Base-by-base conservation (phyloP, 2,113 vertebrate species). In the Leptocoma aspasia region DNA sequence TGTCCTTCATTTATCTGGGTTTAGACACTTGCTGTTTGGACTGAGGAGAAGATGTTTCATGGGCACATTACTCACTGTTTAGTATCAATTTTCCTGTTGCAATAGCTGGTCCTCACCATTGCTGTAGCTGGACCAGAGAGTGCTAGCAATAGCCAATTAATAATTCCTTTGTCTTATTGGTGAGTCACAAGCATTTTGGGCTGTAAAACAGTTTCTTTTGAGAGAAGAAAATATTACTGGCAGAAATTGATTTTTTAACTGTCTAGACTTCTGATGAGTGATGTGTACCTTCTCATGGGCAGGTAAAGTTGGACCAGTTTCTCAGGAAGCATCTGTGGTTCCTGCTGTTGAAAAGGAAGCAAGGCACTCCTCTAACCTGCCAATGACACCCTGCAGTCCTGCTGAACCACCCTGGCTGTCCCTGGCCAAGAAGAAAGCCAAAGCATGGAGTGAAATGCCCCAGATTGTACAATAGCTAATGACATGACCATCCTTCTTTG, bases 391-490 rank as follows among this genome's bases (percentile, higher is more conserved):
- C 5, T 77, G 97, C 88, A 82, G 97, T 66, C 95, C 98, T 28
- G 97, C 96, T 6, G 99, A 99, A 92, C 99, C 99, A 1, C 98
- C 98, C 8, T 99, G 99, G 99, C 98, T 99, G 89, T 99, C 98
- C 5, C 82, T 99, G 96, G 99, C 99, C 93, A 99, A 99, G 98
- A 99, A 99, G 97, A 99, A 99, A 96, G 98, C 99, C 95, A 98
- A 99, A 97, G 99, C 99, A 19, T 99, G 99, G 99, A 99, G 98
- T 49, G 98, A 99, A 81, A 99, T 99, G 98, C 97, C 98, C 19
- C 98, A 99, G 92, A 98, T 97, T 8, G 98, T 99, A 50, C 98
- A 99, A 96, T 98, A 96, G 79, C 73, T 95, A 83, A 88, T 59
- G 52, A 37, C 56, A 56, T 1, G 30, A 59, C 24, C 75, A 59